Evolutionary conservation across 2,888 invertebrate genomes (phyloP).

Genomic region (Tetheella fluctuosa): DNA sequence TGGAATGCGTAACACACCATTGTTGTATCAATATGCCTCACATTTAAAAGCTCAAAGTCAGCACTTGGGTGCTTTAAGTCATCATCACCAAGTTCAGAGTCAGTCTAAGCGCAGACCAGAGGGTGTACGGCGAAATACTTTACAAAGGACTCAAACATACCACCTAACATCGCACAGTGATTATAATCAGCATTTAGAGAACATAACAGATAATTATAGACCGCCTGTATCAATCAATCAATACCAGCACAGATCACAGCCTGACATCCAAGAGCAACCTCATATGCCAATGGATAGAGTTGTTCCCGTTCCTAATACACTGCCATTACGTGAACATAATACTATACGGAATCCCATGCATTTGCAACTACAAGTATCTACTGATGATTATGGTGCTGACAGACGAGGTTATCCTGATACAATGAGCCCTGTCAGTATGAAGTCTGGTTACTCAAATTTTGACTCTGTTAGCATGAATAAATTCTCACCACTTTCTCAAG

Average conservation of each 20-base stretch:
- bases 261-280: conserved; percentile 71
- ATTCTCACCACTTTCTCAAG: conserved; percentile 72
- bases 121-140: conserved; percentile 68
- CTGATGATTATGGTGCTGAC: conserved; percentile 70
- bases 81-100: conserved; percentile 67
- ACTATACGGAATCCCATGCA: conserved; percentile 67
- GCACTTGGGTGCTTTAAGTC: conserved; percentile 68
- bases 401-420: conserved; percentile 64
- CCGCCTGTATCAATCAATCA: conserved; percentile 48
- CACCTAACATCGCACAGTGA: conserved; percentile 80
- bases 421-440: conserved; percentile 73
- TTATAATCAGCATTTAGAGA: conserved; percentile 77
- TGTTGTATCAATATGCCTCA: conserved; percentile 80
- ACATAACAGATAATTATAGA: conserved; percentile 64
- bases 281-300: conserved; percentile 66
- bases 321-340: conserved; percentile 73
- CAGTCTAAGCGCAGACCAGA: conserved; percentile 68
- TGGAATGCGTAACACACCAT: conserved; percentile 66
- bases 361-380: conserved; percentile 74
- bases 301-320: conserved; percentile 66
- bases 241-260: conserved; percentile 74
- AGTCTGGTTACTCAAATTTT: conserved; percentile 73
- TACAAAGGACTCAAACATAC: conserved; percentile 80
- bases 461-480: conserved; percentile 75
- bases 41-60: conserved; percentile 78